Evolutionary conservation across 2,888 invertebrate genomes (phyloP), one percentile per base, ranked within the genome.

Genomic region (Leucoptera coffeella): DNA sequence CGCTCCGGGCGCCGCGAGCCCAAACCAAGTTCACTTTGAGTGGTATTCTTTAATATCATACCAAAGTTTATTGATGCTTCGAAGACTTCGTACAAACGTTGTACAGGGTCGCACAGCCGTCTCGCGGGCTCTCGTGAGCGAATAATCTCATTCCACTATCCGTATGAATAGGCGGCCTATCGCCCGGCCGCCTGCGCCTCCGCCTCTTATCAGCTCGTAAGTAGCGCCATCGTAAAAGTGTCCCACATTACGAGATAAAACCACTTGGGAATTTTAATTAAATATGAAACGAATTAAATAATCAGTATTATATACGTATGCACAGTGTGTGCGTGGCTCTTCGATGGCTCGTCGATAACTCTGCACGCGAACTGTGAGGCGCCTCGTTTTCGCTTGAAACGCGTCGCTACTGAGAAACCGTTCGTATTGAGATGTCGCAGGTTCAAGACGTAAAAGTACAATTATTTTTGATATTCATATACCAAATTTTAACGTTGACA

Each of bases 201-300:
- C 45, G 45, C 46, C 17, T 45, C 53, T 67, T 67, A 67, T 69
- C 69, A 56, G 56, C 51, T 49, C 54, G 53, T 57, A 56, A 58
- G 65, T 55, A 67, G 64, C 58, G 54, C 54, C 65, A 52, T 64
- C 69, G 64, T 65, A 62, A 67, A 67, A 59, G 62, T 65, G 67
- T 67, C 65, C 67, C 56, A 65, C 67, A 64, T 61, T 65, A 62
- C 57, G 57, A 65, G 69, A 67, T 67, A 69, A 69, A 57, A 55
- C 55, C 53, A 62, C 56, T 51, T 50, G 58, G 54, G 65, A 64
- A 65, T 65, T 64, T 69, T 64, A 67, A 69, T 69, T 65, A 67
- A 67, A 69, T 65, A 67, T 67, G 64, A 67, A 67, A 62, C 40
- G 64, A 67, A 67, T 67, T 60, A 60, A 67, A 69, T 64, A 60